These are phyloP conservation scores for Synanthedon tipuliformis DNA, from an alignment of 2,888 invertebrate genomes.

Conservation along the genomic window DNA sequence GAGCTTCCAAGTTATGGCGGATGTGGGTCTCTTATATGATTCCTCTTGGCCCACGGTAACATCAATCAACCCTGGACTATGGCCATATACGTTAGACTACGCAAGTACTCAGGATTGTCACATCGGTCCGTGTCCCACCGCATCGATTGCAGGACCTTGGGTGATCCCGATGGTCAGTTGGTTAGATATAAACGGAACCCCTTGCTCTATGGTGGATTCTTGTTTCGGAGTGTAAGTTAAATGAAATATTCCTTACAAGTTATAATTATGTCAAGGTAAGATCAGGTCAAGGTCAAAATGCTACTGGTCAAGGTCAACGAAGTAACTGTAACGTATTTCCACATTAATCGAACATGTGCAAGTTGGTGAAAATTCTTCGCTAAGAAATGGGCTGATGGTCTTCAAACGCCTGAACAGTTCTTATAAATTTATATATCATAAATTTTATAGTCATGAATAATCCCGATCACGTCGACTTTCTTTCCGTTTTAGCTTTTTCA, in stretches of 20 bases:
- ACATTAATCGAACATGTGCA: too few species aligned
- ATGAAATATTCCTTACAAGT: too few species aligned
- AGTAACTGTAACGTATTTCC: too few species aligned
- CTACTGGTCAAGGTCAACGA: too few species aligned
- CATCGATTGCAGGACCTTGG: conserved; percentile 66
- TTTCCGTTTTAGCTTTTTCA: not conserved
- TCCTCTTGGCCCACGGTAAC: conserved; percentile 59
- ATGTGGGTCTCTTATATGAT: conserved; percentile 59
- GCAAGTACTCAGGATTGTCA: conserved; percentile 47
- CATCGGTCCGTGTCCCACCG: conserved; percentile 53
- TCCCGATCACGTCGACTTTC: too few species aligned
- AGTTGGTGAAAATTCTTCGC: too few species aligned
- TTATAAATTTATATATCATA: too few species aligned
- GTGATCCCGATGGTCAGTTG: conserved; percentile 67
- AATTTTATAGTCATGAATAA: too few species aligned
- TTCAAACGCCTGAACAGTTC: too few species aligned
- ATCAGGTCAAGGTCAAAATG: too few species aligned
- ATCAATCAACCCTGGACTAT: conserved; percentile 36
- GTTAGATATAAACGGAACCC: conserved; percentile 25
- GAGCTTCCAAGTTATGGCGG: conserved; percentile 53
- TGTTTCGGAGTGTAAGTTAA: conserved; percentile 38
- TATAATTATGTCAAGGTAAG: too few species aligned
- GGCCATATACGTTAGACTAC: conserved; percentile 73
- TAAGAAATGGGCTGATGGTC: too few species aligned
- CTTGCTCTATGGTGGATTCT: conserved; percentile 60